Percentiles rank a stretch among this genome's conserved stretches.
These are phyloP conservation scores for Leptonema lineaticorne DNA, from an alignment of 1,140 invertebrate species.

Conservation along the genomic window DNA sequence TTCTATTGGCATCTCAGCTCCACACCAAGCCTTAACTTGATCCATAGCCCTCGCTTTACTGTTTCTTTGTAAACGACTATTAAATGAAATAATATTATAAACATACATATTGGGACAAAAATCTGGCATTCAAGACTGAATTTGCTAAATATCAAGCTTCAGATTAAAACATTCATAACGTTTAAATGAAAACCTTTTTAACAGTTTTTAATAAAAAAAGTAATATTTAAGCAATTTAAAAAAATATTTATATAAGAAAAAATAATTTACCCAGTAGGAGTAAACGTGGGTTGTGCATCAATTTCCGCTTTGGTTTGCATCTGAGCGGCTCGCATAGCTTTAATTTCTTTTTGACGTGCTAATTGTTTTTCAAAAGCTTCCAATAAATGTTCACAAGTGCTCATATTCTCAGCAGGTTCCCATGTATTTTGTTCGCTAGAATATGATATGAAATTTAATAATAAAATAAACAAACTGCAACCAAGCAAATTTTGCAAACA, in stretches of 20 bases:
- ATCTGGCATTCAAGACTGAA: not conserved
- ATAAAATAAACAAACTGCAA: not conserved
- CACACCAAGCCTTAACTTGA: slow-evolving; percentile 83
- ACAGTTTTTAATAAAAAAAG: not conserved
- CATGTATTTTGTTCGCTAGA: slow-evolving; percentile 73
- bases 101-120: not conserved
- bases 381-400: slow-evolving; percentile 70
- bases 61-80: slow-evolving; percentile 68
- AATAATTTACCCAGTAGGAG: slow-evolving; percentile 51
- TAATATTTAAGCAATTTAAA: slow-evolving; percentile 6
- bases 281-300: slow-evolving; percentile 44
- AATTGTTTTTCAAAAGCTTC: slow-evolving; percentile 79
- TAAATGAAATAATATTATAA: not conserved
- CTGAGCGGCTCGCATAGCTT: slow-evolving; percentile 56
- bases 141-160: not conserved
- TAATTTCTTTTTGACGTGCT: slow-evolving; percentile 70
- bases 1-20: slow-evolving; percentile 53
- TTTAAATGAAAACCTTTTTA: not conserved
- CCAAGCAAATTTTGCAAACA: slow-evolving; percentile 49
- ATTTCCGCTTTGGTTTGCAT: slow-evolving; percentile 49
- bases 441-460: not conserved
- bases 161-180: not conserved
- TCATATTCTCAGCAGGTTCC: slow-evolving; percentile 73
- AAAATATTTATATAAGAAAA: slow-evolving; percentile 21
- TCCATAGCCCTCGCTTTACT: slow-evolving; percentile 80